Evolutionary conservation across 2,113 vertebrate species (phyloP), one percentile per base, ranked within the genome.

Genomic region (Lasiurus cinereus): DNA sequence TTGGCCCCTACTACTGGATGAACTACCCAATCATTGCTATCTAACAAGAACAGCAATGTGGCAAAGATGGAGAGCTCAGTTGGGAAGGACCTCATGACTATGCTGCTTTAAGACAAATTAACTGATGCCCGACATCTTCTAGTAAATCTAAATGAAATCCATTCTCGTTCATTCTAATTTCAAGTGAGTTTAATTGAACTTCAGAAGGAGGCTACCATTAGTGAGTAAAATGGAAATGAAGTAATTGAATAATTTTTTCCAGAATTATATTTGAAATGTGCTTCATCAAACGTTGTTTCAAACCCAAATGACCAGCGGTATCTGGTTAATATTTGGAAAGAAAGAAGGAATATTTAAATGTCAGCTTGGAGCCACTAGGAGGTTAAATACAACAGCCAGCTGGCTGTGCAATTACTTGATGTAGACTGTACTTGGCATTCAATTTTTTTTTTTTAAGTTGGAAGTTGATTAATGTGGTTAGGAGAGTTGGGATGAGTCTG

Each of bases 321-420:
- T 69, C 8, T 96, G 91, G 95, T 95, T 97, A 96, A 83, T 98
- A 94, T 79, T 96, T 97, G 93, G 92, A 98, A 95, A 97, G 97
- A 86, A 74, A 96, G 96, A 94, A 95, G 96, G 88, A 93, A 93
- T 97, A 85, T 96, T 96, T 98, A 97, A 96, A 93, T 95, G 77
- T 96, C 94, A 96, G 90, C 54, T 96, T 93, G 94, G 96, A 96
- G 83, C 74, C 95, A 92, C 89, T 92, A 82, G 82, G 77, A 98
- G 54, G 67, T 88, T 91, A 97, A 97, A 97, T 66, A 84, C 85
- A 97, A 80, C 80, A 96, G 83, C 83, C 24, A 39, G 48, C 85
- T 97, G 54, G 48, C 83, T 97, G 94, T 94, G 95, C 97, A 95
- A 77, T 97, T 96, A 97, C 72, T 94, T 78, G 93, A 94, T 31